Evolutionary conservation across 2,888 invertebrate species (phyloP).

Genomic region (Metacarcinus magister): DNA sequence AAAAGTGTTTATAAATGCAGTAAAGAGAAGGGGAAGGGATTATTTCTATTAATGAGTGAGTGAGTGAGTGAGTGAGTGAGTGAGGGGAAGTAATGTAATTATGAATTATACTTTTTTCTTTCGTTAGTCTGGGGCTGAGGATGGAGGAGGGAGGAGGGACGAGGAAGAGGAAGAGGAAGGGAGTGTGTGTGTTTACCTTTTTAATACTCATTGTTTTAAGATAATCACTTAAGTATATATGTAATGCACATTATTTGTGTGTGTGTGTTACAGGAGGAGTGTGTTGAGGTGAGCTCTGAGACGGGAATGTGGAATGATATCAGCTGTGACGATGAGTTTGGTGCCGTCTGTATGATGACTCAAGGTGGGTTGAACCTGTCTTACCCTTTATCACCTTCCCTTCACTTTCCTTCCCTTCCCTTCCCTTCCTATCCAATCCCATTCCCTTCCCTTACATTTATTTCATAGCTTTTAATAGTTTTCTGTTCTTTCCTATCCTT

Average conservation of each 20-base stretch:
- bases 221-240: not conserved
- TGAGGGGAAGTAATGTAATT: not conserved
- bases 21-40: not conserved
- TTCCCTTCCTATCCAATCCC: not conserved
- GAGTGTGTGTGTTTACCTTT: not conserved
- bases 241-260: not conserved
- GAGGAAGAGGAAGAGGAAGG: too few relatives aligned
- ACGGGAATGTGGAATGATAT: conserved; percentile 66
- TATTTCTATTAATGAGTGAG: not conserved
- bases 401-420: not conserved
- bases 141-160: too few relatives aligned
- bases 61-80: not conserved
- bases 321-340: not conserved
- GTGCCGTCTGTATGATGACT: conserved; percentile 57
- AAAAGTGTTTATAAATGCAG: not conserved
- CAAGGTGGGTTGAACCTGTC: conserved; percentile 52
- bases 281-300: conserved; percentile 14
- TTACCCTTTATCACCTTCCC: not conserved
- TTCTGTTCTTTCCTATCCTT: too few relatives aligned
- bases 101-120: too few relatives aligned
- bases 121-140: too few relatives aligned
- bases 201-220: not conserved
- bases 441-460: not conserved
- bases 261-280: conserved; percentile 41
- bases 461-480: not conserved